A percentile compares a stretch with the other conserved stretches of the same genome.
Evolutionary conservation across 2,113 vertebrate species (phyloP).

Genomic region (Myanophis thanlyinensis): DNA sequence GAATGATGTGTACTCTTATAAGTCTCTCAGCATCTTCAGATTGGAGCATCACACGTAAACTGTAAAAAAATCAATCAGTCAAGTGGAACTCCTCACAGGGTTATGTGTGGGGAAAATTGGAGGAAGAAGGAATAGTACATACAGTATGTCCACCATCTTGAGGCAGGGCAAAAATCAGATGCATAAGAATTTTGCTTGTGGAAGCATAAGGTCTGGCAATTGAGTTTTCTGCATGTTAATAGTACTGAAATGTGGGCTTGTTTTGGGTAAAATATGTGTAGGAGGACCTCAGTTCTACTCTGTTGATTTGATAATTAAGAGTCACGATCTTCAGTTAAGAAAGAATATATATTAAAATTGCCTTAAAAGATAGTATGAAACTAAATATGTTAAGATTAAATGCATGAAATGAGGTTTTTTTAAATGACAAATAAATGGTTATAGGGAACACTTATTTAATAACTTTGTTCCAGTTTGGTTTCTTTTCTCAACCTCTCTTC

Average conservation of each 20-base stretch:
- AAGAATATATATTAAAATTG: not conserved
- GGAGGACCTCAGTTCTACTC: not conserved
- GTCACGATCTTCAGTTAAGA: not conserved
- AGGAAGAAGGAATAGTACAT: not conserved
- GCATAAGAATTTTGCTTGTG: not conserved
- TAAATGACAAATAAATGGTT: not conserved
- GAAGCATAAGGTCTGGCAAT: not conserved
- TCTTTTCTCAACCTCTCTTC: not conserved
- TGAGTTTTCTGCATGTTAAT: not conserved
- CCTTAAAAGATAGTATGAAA: not conserved
- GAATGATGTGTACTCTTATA: not conserved
- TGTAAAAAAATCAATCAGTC: not conserved
- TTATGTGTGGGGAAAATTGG: not conserved
- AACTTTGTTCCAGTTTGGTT: not conserved
- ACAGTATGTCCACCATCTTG: not conserved
- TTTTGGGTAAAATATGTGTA: not conserved
- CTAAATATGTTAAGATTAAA: not conserved
- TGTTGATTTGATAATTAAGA: not conserved
- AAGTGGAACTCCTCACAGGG: not conserved
- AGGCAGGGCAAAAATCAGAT: not conserved
- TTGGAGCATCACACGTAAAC: not conserved
- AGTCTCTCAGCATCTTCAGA: not conserved
- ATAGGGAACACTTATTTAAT: not conserved
- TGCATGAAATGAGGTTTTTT: not conserved
- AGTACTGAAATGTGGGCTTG: not conserved